Conservation (phyloP, 2,797 vertebrate genomes). For the Champsocephalus esox region DNA sequence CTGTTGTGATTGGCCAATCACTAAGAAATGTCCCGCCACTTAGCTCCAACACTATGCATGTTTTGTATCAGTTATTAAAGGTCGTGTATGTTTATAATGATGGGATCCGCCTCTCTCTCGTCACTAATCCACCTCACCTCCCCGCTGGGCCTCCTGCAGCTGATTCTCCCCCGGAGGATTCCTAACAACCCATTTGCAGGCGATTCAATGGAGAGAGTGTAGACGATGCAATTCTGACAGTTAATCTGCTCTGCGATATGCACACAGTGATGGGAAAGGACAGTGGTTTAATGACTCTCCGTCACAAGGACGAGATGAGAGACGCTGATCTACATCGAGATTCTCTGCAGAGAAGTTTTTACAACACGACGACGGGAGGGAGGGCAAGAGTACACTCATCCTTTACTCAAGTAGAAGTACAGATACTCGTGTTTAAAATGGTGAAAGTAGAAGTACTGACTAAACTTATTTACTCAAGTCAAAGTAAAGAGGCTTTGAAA, state of each 20-base stretch:
- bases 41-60: too few relatives aligned
- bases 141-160: conserved; percentile 22
- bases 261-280: conserved; percentile 59
- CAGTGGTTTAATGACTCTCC: conserved; percentile 42
- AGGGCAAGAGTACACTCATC: too few relatives aligned
- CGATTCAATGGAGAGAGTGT: conserved; percentile 66
- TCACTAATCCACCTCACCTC: conserved; percentile 48
- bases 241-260: conserved; percentile 55
- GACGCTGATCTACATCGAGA: conserved; percentile 1
- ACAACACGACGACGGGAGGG: too few relatives aligned
- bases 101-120: not conserved
- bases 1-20: too few relatives aligned
- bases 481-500: too few relatives aligned
- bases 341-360: too few relatives aligned
- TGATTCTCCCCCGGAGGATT: conserved; percentile 52
- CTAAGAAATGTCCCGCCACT: too few relatives aligned
- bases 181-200: conserved; percentile 68
- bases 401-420: too few relatives aligned
- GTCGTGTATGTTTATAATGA: conserved; percentile 10
- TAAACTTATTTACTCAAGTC: too few relatives aligned
- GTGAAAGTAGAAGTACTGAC: too few relatives aligned
- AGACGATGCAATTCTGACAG: conserved; percentile 53
- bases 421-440: too few relatives aligned
- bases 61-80: not conserved
- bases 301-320: conserved; percentile 49